Percentiles rank a stretch among this genome's conserved stretches.
Conservation (phyloP, 1,140 invertebrate genomes). For the Cyphomyrmex costatus region DNA sequence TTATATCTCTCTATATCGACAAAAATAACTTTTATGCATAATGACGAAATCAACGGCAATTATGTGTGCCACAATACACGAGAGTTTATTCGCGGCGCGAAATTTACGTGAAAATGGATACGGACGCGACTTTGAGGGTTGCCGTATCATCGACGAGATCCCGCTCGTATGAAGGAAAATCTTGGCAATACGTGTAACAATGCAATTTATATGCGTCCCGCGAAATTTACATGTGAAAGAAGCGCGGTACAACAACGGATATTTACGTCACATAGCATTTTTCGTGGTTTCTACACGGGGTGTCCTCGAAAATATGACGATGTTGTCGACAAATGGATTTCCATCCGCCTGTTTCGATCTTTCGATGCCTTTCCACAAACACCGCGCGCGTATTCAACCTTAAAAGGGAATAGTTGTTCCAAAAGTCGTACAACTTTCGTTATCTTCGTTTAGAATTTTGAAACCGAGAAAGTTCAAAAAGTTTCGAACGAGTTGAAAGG, state of each 20-base stretch:
- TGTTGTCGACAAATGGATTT: constrained; percentile 48
- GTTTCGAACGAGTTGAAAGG: constrained; percentile 38
- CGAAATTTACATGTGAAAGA: constrained; percentile 67
- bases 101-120: constrained; percentile 53
- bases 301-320: constrained; percentile 19
- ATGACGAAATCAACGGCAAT: not conserved
- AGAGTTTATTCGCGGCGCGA: not conserved
- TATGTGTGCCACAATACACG: not conserved
- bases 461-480: constrained; percentile 31
- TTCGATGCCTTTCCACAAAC: constrained; percentile 18
- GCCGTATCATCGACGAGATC: constrained; percentile 44
- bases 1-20: too few species aligned
- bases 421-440: constrained; percentile 48
- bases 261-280: constrained; percentile 57
- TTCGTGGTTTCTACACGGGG: constrained; percentile 28
- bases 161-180: constrained; percentile 28
- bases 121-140: constrained; percentile 25
- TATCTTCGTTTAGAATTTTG: constrained; percentile 59
- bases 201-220: constrained; percentile 63
- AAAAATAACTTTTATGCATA: constrained; percentile 1
- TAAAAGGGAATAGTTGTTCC: constrained; percentile 44
- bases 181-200: constrained; percentile 64
- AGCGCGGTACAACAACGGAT: constrained; percentile 63
- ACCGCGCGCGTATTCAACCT: constrained; percentile 10
- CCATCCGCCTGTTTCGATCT: constrained; percentile 40